Percentiles rank a stretch among this genome's conserved stretches.
Conservation (phyloP, 2,888 invertebrate species). For the Nomada fabriciana region DNA sequence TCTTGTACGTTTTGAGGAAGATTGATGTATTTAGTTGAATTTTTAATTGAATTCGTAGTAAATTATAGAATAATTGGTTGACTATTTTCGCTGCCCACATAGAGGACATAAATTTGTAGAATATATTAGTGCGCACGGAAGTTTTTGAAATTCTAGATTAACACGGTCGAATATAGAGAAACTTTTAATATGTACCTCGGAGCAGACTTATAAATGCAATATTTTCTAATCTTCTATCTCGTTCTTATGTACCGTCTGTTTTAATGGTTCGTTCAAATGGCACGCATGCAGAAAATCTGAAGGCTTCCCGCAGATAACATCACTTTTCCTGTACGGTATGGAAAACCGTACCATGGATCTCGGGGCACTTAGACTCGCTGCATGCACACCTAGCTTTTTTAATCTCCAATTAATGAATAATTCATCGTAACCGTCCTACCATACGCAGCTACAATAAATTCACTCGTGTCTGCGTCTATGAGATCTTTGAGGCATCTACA, state of each 20-base stretch:
- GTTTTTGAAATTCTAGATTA: no score
- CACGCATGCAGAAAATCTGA: slow-evolving; percentile 31
- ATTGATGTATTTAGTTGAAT: no score
- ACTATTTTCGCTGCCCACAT: no score
- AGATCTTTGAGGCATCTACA: slow-evolving; percentile 10
- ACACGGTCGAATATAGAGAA: no score
- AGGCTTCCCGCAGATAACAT: slow-evolving; percentile 21
- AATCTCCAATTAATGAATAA: slow-evolving; percentile 47
- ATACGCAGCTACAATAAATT: slow-evolving; percentile 30
- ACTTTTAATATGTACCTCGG: background rate
- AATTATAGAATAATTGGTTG: no score
- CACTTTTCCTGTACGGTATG: slow-evolving; percentile 34
- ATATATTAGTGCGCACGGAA: no score
- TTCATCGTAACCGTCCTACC: slow-evolving; percentile 31
- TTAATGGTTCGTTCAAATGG: background rate
- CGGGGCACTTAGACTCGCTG: slow-evolving; percentile 43
- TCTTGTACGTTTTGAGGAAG: no score
- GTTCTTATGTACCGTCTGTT: background rate
- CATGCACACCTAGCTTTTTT: slow-evolving; percentile 36
- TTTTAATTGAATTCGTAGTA: no score
- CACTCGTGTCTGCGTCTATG: background rate
- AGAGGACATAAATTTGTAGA: no score
- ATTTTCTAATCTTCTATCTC: background rate
- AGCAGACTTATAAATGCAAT: background rate
- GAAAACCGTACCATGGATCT: slow-evolving; percentile 38